Base-by-base conservation (phyloP, 1,140 invertebrate species). In the Arion vulgaris region DNA sequence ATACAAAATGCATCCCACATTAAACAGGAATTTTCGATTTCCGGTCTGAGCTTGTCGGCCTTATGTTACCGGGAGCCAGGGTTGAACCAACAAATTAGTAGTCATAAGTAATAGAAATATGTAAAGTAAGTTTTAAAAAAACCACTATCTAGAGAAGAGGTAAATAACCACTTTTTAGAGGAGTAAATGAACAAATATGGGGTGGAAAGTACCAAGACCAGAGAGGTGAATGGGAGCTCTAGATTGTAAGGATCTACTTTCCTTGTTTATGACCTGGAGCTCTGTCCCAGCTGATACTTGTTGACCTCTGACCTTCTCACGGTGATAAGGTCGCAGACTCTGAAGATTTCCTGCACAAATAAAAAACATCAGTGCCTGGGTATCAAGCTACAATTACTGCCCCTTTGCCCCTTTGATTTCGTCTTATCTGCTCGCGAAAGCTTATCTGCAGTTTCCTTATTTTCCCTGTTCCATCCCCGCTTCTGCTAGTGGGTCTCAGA, bases 251-350 rank as follows among this genome's bases (percentile, higher is more conserved):
- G 62, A 66, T 66, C 62, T 66, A 66, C 62, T 66, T 66, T 66
- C 32, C 71, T 73, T 73, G 28, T 73, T 73, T 73, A 73, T 73
- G 34, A 73, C 74, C 49, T 32, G 13, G 23, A 53, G 53, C 57
- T 28, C 34, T 39, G 17, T 78, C 53, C 32, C 49, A 78, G 76
- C 76, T 62, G 76, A 78, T 78, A 78, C 76, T 62, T 66, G 53
- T 78, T 78, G 76, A 78, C 76, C 76, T 78, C 34, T 66, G 76
- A 62, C 76, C 76, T 78, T 62, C 76, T 62, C 51, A 78, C 76
- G 76, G 76, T 45, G 76, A 78, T 78, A 78, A 78, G 76, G 76
- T 78, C 76, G 45, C 28, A 28, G 13, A 39, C 76, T 39, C 23
- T 38, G 45, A 28, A 57, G 53, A 53, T 66, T 78, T 66, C 53